Evolutionary conservation across 2,113 vertebrate species (phyloP).

Genomic region (Psophia crepitans): DNA sequence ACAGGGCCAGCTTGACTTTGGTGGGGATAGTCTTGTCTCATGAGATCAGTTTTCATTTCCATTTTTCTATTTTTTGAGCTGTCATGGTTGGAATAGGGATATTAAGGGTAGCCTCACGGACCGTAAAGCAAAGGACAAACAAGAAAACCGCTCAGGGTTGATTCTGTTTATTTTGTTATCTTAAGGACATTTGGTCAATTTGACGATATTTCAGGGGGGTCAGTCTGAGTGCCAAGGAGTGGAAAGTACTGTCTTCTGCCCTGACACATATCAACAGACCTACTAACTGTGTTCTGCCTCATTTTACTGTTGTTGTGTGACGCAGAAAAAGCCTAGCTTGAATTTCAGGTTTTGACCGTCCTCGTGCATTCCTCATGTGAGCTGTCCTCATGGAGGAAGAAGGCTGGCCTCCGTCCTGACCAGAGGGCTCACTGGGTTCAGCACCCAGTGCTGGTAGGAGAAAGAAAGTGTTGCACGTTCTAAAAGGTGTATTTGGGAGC

Average conservation of each 20-base stretch:
- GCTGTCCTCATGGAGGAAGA: neutral
- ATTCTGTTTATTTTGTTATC: slow-evolving; percentile 28
- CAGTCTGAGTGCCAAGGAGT: neutral
- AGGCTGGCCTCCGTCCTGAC: neutral
- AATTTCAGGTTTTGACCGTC: neutral
- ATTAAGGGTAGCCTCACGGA: slow-evolving; percentile 2
- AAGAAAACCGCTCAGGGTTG: neutral
- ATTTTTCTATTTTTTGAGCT: slow-evolving; percentile 38
- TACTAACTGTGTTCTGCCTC: neutral
- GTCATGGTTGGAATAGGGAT: neutral
- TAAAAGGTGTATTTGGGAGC: neutral
- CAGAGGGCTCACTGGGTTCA: neutral
- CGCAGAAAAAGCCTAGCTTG: neutral
- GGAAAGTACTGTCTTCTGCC: neutral
- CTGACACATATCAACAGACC: neutral
- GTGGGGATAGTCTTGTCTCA: neutral
- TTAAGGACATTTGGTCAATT: neutral
- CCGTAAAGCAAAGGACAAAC: slow-evolving; percentile 31
- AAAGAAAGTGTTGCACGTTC: neutral
- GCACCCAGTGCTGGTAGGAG: neutral
- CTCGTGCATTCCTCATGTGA: neutral
- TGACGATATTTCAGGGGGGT: neutral
- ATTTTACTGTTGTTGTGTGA: neutral
- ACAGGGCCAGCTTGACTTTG: slow-evolving; percentile 11
- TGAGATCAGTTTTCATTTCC: slow-evolving; percentile 39